Percentiles rank a stretch among this genome's conserved stretches.
Conservation (phyloP, 2,113 vertebrate genomes). For the Erinaceus europaeus region DNA sequence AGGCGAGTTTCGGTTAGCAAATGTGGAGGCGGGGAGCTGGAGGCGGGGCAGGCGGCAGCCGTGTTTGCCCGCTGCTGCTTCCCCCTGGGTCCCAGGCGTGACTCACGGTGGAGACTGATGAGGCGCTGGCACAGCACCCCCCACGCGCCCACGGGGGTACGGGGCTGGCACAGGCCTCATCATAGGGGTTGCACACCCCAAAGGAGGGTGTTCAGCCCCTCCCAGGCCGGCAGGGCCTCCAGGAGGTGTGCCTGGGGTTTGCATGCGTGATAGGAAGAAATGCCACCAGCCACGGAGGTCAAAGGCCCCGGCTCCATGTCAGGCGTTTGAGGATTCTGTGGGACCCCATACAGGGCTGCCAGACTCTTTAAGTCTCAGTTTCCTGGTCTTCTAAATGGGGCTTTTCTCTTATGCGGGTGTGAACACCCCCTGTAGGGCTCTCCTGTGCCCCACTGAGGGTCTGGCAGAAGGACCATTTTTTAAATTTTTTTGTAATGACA, state of each 20-base stretch:
- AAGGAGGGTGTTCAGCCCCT: not conserved
- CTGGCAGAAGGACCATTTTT: not conserved
- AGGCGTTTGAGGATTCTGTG: too few species aligned
- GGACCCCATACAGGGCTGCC: not conserved
- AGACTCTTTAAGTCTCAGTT: not conserved
- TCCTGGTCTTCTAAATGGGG: not conserved
- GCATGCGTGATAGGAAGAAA: not conserved
- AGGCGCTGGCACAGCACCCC: constrained; percentile 39
- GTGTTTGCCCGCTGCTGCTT: too few species aligned
- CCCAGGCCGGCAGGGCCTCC: not conserved
- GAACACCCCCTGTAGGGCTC: not conserved
- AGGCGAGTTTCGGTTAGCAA: constrained; percentile 77
- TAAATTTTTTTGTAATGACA: not conserved
- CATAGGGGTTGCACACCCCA: not conserved
- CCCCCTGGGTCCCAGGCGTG: constrained; percentile 68
- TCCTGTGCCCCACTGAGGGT: not conserved
- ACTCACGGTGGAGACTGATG: constrained; percentile 62
- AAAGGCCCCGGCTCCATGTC: not conserved
- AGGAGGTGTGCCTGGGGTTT: not conserved
- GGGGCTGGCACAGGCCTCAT: not conserved
- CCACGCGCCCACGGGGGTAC: not conserved
- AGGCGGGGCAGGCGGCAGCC: constrained; percentile 65
- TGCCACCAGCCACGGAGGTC: not conserved
- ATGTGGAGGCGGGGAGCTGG: constrained; percentile 75
- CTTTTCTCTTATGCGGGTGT: not conserved